Base-by-base conservation (phyloP, 2,797 vertebrate species). In the Neomorphus geoffroyi region DNA sequence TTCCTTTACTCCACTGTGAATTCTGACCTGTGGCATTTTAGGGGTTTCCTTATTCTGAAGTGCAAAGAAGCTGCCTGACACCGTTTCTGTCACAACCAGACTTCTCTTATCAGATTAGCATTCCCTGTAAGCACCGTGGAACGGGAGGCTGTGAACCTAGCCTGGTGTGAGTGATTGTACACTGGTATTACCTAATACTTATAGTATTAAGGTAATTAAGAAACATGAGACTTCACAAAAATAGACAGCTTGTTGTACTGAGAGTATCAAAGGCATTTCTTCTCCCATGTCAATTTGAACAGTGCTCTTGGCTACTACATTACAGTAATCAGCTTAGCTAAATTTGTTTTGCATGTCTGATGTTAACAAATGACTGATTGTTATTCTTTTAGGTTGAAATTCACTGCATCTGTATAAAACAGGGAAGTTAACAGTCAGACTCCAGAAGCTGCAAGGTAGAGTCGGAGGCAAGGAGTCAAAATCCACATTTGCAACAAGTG, bases 321-420 rank as follows among this genome's bases (percentile, higher is more conserved):
- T 92, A 69, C 70, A 79, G 78, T 97, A 96, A 97, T 97, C 95
- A 94, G 96, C 89, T 97, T 96, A 96, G 93, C 69, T 95, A 94
- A 93, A 96, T 93, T 96, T 97, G 88, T 96, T 97, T 97, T 96
- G 92, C 84, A 39, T 92, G 94, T 97, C 90, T 90, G n/a, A 93
- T 93, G 84, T 88, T 95, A 96, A 97, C 88, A 92, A 96, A 83
- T 85, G 92, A 41, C 77, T 88, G 56, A 26, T 56, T 94, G 66
- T 61, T 87, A 78, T 86, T 91, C 81, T 95, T 95, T 85, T 66
- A 85, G 70, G 79, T 78, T 84, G 88, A 94, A 95, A 94, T 65
- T 91, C 48, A 28, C 45, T 70, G 33, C 51, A 62, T 86, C 80
- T 92, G 57, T 65, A 71, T 78, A 81, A 93, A 91, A 50, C 14